Evolutionary conservation across 2,888 invertebrate genomes (phyloP), one percentile per base, ranked within the genome.

Genomic region (Petrolisthes cinctipes): DNA sequence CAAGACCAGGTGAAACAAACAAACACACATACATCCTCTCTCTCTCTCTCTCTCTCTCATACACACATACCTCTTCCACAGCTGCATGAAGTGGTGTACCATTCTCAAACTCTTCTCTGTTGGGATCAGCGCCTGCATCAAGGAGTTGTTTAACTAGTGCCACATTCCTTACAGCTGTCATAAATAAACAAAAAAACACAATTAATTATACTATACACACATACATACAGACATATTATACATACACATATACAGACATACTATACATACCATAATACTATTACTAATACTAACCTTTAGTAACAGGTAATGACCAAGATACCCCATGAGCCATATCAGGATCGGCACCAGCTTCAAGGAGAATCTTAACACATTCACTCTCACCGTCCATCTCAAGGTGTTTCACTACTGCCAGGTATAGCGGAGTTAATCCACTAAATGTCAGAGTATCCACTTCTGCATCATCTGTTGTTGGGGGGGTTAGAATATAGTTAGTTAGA

Each of bases 341-440:
- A 54, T 87, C 87, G 17, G 87, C 87, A 37, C 81, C 87, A 53
- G 87, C 87, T 14, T 51, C 56, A 6, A 84, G 80, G 14, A 87
- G 54, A 2, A 80, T 20, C 37, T 81, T 80, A 57, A 87, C 87
- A 4, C 75, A 80, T 66, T 75, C 76, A 17, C 54, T 80, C 7
- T 83, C 61, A 7, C 57, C 57, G 7, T 82, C 82, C 23, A 17
- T 75, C 11, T 83, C 71, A 4, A 17, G 14, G 9, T 53, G 66
- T 37, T 53, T 17, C 1, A 4, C 1, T 23, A 83, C 83, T 14
- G 84, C 83, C 53, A 81, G n/a, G 6, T 81, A 83, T 9, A 87
- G 76, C 7, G 87, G 56, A 14, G 84, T 75, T n/a, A 79, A 14
- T 3, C 84, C 75, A 9, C 53, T 61, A 53, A 83, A 79, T 37